A percentile compares a stretch with the other conserved stretches of the same genome.
Conservation (phyloP, 2,113 vertebrate genomes). For the Tonatia bakeri region DNA sequence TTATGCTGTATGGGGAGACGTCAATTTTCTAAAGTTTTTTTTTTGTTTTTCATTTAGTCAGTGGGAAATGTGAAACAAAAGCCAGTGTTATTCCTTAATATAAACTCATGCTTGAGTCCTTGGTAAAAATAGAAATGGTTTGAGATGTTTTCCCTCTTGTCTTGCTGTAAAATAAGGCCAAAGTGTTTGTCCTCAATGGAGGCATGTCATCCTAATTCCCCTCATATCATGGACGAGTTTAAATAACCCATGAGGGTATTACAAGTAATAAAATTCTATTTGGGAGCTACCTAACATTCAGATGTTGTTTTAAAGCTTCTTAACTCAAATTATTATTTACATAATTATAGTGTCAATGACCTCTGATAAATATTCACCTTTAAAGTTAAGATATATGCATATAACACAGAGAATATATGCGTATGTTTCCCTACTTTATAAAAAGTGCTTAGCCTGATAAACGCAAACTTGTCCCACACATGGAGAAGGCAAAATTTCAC, state of each 20-base stretch:
- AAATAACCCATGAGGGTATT: not conserved
- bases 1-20: not conserved
- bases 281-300: not conserved
- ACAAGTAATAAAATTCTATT: not conserved
- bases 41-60: not conserved
- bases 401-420: not conserved
- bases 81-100: not conserved
- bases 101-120: not conserved
- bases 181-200: not conserved
- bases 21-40: not conserved
- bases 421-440: not conserved
- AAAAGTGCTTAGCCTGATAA: not conserved
- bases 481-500: not conserved
- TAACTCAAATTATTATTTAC: not conserved
- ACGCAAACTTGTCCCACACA: not conserved
- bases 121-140: not conserved
- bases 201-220: not conserved
- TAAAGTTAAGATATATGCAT: not conserved
- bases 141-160: not conserved
- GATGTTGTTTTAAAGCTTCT: not conserved
- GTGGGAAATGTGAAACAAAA: not conserved
- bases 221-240: not conserved
- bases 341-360: not conserved
- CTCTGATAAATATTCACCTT: not conserved
- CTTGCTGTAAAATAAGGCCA: not conserved